Conservation (phyloP, 2,888 invertebrate species). For the Zeuzera pyrina region DNA sequence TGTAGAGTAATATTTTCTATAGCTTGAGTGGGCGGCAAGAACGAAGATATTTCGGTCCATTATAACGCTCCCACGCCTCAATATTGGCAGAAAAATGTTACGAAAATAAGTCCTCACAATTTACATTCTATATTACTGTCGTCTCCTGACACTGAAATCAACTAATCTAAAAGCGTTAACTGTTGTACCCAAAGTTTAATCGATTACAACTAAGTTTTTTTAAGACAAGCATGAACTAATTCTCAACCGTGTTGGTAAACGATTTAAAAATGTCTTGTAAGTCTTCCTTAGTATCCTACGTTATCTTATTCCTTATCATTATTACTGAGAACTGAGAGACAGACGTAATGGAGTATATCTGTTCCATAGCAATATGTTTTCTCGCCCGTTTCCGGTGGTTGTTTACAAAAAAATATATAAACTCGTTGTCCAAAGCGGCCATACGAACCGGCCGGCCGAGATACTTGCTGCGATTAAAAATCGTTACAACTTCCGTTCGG, state of each 20-base stretch:
- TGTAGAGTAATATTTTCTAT: slow-evolving; percentile 49
- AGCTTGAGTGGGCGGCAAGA: slow-evolving; percentile 48
- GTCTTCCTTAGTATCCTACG: slow-evolving; percentile 29
- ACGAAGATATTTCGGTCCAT: slow-evolving; percentile 59
- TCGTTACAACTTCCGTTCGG: slow-evolving; percentile 71
- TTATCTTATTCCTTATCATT: slow-evolving; percentile 57
- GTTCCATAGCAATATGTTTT: slow-evolving; percentile 57
- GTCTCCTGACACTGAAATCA: slow-evolving; percentile 40
- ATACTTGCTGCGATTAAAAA: slow-evolving; percentile 70
- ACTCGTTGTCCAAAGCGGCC: slow-evolving; percentile 52
- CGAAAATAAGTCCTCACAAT: slow-evolving; percentile 55
- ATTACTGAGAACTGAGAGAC: slow-evolving; percentile 51
- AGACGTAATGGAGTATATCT: slow-evolving; percentile 67
- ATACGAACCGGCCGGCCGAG: slow-evolving; percentile 53
- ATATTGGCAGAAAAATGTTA: slow-evolving; percentile 61
- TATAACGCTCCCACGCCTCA: slow-evolving; percentile 56
- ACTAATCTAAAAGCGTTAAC: background rate
- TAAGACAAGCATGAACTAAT: too few species aligned
- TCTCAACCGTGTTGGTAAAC: too few species aligned
- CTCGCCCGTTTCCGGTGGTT: slow-evolving; percentile 65
- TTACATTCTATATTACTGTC: slow-evolving; percentile 30
- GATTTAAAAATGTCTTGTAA: slow-evolving; percentile 20
- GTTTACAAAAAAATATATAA: slow-evolving; percentile 64
- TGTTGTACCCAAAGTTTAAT: background rate
- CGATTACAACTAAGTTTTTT: too few species aligned